Evolutionary conservation across 1,140 invertebrate species (phyloP).

Genomic region (Dreissena polymorpha): DNA sequence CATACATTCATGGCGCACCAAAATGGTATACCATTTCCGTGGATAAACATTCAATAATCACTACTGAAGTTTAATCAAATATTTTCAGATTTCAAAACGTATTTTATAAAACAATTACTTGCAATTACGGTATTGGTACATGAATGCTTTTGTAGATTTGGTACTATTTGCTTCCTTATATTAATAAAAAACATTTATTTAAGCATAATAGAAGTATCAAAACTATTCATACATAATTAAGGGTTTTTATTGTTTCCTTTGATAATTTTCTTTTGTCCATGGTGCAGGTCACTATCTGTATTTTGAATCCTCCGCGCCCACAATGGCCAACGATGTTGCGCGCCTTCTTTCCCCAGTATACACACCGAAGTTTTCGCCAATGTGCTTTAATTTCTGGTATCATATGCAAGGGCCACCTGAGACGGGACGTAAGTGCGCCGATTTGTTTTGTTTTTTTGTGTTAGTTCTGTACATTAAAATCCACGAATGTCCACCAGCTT

Average conservation of each 20-base stretch:
- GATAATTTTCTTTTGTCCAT: background rate
- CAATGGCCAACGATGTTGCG: conserved; percentile 45
- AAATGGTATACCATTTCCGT: conserved; percentile 6
- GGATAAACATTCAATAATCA: background rate
- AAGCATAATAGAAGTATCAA: too few species aligned
- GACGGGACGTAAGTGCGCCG: conserved; percentile 20
- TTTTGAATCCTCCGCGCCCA: conserved; percentile 55
- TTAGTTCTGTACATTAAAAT: too few species aligned
- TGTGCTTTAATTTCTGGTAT: conserved; percentile 58
- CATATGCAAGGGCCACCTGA: conserved; percentile 55
- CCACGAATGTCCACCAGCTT: too few species aligned
- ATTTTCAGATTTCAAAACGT: too few species aligned
- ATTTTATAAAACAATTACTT: too few species aligned
- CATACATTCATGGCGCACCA: conserved; percentile 47
- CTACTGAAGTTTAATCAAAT: too few species aligned
- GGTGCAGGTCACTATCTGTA: conserved; percentile 56
- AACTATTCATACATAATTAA: too few species aligned
- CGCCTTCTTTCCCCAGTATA: conserved; percentile 29
- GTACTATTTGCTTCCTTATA: too few species aligned
- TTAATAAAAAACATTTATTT: too few species aligned
- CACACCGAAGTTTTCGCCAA: background rate
- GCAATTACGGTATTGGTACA: too few species aligned
- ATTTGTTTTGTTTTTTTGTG: background rate
- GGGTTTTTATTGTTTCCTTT: too few species aligned
- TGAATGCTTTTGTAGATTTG: too few species aligned